Conservation (phyloP, 1,140 invertebrate species). For the Drosophila nikananu region DNA sequence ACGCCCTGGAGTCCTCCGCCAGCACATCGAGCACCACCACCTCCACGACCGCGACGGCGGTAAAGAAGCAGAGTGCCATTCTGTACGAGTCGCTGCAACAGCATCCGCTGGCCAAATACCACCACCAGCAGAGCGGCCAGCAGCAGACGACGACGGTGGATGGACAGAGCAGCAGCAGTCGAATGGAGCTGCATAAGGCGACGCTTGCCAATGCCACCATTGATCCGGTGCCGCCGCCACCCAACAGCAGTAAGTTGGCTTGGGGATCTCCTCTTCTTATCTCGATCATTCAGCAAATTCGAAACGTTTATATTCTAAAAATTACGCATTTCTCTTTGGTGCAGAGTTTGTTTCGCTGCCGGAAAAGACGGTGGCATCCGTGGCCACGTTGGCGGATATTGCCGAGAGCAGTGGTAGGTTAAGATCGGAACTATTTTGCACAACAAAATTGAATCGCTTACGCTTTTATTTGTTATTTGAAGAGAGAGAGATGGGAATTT, state of each 20-base stretch:
- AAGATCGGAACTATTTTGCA: neutral
- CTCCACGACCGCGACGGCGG: constrained; percentile 24
- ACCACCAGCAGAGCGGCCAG: constrained; percentile 56
- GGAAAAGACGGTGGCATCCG: constrained; percentile 43
- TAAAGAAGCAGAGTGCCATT: constrained; percentile 76
- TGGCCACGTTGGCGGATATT: constrained; percentile 70
- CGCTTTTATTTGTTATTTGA: neutral
- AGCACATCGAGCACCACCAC: constrained; percentile 31
- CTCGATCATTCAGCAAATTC: neutral
- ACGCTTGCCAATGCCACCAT: constrained; percentile 76
- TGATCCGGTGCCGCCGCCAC: constrained; percentile 36
- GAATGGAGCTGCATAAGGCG: constrained; percentile 82
- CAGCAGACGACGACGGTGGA: constrained; percentile 50
- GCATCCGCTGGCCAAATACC: constrained; percentile 75
- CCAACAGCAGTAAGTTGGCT: constrained; percentile 32
- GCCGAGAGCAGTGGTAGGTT: constrained; percentile 67
- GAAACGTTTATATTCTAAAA: neutral
- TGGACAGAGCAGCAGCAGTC: constrained; percentile 66
- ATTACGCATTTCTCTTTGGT: constrained; percentile 8
- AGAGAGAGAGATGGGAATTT: neutral
- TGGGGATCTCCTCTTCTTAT: neutral
- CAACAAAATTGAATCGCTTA: neutral
- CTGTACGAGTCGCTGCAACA: constrained; percentile 82
- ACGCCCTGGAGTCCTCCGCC: constrained; percentile 46
- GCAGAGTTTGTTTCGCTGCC: constrained; percentile 58